Evolutionary conservation across 64 coral and sea anemone genomes (phyloP).

Genomic region (Stichodactyla mertensii): DNA sequence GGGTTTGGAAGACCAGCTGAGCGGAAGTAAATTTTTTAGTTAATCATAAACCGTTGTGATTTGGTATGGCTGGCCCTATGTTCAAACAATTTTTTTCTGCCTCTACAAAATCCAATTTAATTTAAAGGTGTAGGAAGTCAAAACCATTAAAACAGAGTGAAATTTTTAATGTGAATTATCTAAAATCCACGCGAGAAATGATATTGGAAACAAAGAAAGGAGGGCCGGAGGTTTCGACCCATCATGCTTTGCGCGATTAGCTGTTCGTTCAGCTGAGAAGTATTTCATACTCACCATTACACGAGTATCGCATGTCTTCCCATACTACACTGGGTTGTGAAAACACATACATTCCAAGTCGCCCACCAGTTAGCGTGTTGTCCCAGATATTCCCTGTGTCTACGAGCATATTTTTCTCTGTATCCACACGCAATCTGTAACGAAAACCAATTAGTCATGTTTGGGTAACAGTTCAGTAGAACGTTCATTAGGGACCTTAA

Average conservation of each 20-base stretch:
- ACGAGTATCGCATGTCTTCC: conserved; percentile 39
- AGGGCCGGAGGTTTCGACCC: background rate
- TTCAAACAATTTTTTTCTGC: no score
- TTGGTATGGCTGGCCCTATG: no score
- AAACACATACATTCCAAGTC: conserved; percentile 64
- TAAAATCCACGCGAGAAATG: no score
- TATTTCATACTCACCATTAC: conserved; percentile 40
- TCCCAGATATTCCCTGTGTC: conserved; percentile 71
- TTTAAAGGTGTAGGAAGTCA: no score
- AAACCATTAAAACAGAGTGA: no score
- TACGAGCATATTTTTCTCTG: background rate
- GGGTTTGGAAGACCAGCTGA: no score
- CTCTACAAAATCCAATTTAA: no score
- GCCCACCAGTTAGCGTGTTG: conserved; percentile 43
- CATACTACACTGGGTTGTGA: conserved; percentile 58
- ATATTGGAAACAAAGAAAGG: background rate
- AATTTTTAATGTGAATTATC: no score
- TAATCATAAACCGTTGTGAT: no score
- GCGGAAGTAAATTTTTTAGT: no score
- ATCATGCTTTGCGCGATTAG: background rate
- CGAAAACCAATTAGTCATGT: background rate
- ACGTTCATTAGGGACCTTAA: no score
- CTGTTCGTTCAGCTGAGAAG: background rate
- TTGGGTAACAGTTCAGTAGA: background rate
- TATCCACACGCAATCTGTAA: conserved; percentile 18